Evolutionary conservation across 2,888 invertebrate species (phyloP).

Genomic region (Danaus chrysippus): DNA sequence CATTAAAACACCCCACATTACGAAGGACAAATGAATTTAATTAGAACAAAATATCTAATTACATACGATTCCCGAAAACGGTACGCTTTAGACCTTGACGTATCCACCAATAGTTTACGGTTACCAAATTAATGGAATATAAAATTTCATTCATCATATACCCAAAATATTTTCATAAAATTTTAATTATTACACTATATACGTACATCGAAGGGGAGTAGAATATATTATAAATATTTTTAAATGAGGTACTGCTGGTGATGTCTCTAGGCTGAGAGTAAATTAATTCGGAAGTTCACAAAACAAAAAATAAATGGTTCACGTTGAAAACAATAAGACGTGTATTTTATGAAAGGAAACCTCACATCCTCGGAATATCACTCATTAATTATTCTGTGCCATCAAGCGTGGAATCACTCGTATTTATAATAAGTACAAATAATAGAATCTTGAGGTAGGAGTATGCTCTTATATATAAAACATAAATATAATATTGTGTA

Average conservation of each 20-base stretch:
- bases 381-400: slow-evolving; percentile 65
- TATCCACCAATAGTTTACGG: slow-evolving; percentile 5
- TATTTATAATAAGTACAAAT: slow-evolving; percentile 38
- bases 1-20: not conserved
- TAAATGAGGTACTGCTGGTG: slow-evolving; percentile 48
- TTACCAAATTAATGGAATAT: slow-evolving; percentile 1
- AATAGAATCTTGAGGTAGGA: slow-evolving; percentile 23
- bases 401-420: slow-evolving; percentile 49
- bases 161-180: not conserved
- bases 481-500: slow-evolving; percentile 25
- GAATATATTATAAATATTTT: not conserved
- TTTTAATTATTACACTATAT: not conserved
- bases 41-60: slow-evolving; percentile 21
- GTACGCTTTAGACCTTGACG: slow-evolving; percentile 4
- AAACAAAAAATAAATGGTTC: slow-evolving; percentile 58
- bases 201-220: slow-evolving; percentile 8
- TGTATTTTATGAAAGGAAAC: slow-evolving; percentile 55
- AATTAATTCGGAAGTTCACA: slow-evolving; percentile 62
- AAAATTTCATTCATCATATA: not conserved
- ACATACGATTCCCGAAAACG: slow-evolving; percentile 17
- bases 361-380: slow-evolving; percentile 50
- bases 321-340: slow-evolving; percentile 53
- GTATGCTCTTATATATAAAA: slow-evolving; percentile 3
- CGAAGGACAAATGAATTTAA: slow-evolving; percentile 15
- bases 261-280: slow-evolving; percentile 57